Conservation (phyloP, 2,113 vertebrate genomes). For the Podilymbus podiceps region DNA sequence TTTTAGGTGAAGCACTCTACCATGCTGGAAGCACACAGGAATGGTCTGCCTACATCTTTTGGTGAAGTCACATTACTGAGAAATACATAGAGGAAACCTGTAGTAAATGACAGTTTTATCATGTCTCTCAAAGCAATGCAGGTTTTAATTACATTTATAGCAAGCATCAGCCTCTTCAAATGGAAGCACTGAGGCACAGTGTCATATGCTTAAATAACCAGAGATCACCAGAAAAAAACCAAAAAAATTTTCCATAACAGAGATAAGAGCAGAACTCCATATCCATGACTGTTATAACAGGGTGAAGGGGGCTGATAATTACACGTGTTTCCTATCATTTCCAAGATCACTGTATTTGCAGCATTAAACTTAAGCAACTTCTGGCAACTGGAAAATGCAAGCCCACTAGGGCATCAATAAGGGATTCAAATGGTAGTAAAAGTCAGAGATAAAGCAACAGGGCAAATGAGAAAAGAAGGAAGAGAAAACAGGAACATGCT, state of each 20-base stretch:
- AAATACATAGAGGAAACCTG: neutral
- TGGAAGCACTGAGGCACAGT: neutral
- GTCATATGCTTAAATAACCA: neutral
- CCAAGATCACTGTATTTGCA: neutral
- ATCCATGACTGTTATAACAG: neutral
- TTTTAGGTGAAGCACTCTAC: neutral
- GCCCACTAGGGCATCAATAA: neutral
- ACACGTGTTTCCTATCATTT: neutral
- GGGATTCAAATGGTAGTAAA: neutral
- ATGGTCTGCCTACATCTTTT: neutral
- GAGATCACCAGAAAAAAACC: neutral
- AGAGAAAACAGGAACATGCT: constrained; percentile 5
- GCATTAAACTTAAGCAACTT: neutral
- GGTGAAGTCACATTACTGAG: neutral
- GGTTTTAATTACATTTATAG: neutral
- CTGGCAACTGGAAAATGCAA: neutral
- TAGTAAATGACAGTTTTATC: neutral
- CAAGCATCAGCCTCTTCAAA: neutral
- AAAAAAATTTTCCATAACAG: neutral
- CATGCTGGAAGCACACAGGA: neutral
- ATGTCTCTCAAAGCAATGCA: neutral
- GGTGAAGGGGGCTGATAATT: neutral
- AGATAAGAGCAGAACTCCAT: neutral
- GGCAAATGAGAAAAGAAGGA: neutral
- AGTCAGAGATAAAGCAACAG: neutral